Evolutionary conservation across 2,113 vertebrate genomes (phyloP), one percentile per base, ranked within the genome.

Genomic region (Siphamia tubifer): DNA sequence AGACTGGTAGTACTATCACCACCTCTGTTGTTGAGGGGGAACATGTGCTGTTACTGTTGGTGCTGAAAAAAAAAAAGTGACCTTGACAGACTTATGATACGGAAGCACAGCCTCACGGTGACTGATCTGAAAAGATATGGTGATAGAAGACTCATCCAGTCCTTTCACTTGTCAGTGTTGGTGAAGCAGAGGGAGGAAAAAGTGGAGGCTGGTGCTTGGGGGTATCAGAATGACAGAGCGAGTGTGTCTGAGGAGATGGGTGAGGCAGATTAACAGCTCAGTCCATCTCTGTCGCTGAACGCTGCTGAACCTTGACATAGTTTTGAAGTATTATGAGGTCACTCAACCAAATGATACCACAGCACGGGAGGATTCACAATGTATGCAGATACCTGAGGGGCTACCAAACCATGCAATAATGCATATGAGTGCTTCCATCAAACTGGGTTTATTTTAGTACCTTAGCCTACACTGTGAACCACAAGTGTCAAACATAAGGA

Each of bases 261-360:
- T 74, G 68, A 65, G 69, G 78, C 39, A 89, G 90, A 90, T 91
- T 91, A 91, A 83, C 74, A 74, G 82, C 83, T 87, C 84, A 88
- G 87, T 87, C 84, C 83, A 79, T 85, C 83, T 86, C 70, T 91
- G 83, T 91, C 85, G 82, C 73, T 21, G 65, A 79, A 63, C 81
- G 38, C 73, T 27, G 51, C 73, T 84, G 83, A 89, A 86, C 85
- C 79, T 75, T 87, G 85, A 88, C 87, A 81, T 76, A 81, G 83
- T 86, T 89, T 77, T 82, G 51, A 86, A 82, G 68, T 85, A 84
- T 87, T 86, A 82, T 47, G 38, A 74, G 88, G 88, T 86, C 82
- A 86, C 67, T 28, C 63, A 65, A 77, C 68, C 82, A 86, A 76
- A 82, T 77, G 80, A 81, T 73, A 56, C 34, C 10, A 51, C 57